Evolutionary conservation across 2,113 vertebrate species (phyloP), one percentile per base, ranked within the genome.

Genomic region (Tetraodon nigroviridis): DNA sequence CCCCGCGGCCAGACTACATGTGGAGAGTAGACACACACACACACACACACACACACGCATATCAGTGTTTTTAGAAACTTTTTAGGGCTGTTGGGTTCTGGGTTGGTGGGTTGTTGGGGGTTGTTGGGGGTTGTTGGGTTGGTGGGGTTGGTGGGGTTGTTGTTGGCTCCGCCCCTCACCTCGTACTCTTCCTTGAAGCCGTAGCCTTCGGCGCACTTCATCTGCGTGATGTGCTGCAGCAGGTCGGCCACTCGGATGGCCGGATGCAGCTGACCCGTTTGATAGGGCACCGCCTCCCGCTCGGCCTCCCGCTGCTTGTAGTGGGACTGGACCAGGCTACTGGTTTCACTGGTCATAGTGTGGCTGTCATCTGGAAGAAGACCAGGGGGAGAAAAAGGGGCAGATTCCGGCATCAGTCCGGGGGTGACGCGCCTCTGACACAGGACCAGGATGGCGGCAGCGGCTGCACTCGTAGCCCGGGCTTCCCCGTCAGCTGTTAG

Each of bases 171-270:
- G 24, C 24, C 21, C 18, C 72, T 70, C 61, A 87, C 83, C 79
- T 85, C 85, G 2, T 87, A 85, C 53, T 87, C 85, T 73, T 85
- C 85, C 60, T 87, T 87, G 58, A 87, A 87, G 55, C 85, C 85
- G 20, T 87, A 87, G 0, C 97, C 95, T 75, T 99, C 97, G 0
- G 95, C 92, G 55, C 95, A 97, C 67, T 99, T 99, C 97, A 99
- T 99, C 79, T 99, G 97, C 0, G 96, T 99, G 88, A 99, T 99
- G 87, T 99, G 97, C 67, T 99, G 97, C 2, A 99, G 91, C 59
- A 98, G 87, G 79, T 99, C 96, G 22, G 96, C 96, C 51, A 99
- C 96, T 0, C 96, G 90, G 80, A 99, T 95, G 76, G 96, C 97
- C 0, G 97, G 96, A 61, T 98, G 97, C 21, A 98, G 92, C 88